Evolutionary conservation across 2,797 vertebrate genomes (phyloP), one percentile per base, ranked within the genome.

Genomic region (Leptoclinus maculatus): DNA sequence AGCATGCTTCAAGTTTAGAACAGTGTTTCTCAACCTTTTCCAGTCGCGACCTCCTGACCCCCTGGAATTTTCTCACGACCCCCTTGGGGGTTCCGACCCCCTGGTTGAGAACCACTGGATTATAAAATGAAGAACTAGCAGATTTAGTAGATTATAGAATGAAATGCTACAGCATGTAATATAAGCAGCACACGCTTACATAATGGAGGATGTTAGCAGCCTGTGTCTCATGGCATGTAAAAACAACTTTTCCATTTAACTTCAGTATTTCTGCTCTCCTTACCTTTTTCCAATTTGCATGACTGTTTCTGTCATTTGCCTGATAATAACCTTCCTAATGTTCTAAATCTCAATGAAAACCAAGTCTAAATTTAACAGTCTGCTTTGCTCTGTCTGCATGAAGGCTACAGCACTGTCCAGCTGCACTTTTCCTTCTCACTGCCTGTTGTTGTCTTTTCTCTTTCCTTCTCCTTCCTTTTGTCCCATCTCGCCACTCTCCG

Each of bases 381-480:
- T 80, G 79, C 89, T 88, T 86, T 69, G 71, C 88, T 78, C 34
- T 80, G 45, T 85, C 53, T 81, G 89, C 90, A 90, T 78, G 91
- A 71, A 29, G 57, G 71, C 87, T 83, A 67, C 87, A 51, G 69
- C 76, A 14, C 87, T 89, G 63, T 92, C 86, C 81, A 90, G 80
- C 90, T 91, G 86, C 91, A 88, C 83, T 78, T 90, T 91, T 88
- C 89, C 87, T 90, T 91, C 86, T 88, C 91, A 93, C 85, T 89
- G 79, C 79, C 79, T 87, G 51, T 91, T 85, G 67, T 94, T 91
- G 75, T 88, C 81, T 91, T 80, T 82, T 92, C 64, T 88, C 71
- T 89, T 67, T 71, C 71, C 65, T 77, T 79, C 71, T 83, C 71
- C 77, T 67, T 83, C 66, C 78, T 25, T 58, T 83, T 80, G 27